A percentile compares a stretch with the other conserved stretches of the same genome.
phyloP scores from a whole-genome alignment of 2,888 invertebrate genomes.

The Macrosiphum euphorbiae region DNA sequence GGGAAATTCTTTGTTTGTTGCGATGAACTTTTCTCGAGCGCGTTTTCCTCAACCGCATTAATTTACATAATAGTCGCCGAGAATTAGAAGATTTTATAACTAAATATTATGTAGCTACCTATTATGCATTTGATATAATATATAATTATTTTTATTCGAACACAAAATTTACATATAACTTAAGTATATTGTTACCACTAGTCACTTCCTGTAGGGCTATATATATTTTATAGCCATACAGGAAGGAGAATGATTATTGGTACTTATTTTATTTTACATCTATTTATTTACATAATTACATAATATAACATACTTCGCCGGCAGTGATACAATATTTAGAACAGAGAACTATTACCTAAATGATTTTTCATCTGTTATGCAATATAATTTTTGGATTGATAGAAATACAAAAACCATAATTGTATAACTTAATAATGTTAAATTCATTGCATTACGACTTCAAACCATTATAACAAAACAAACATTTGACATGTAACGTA shows the following conservation, averaged over 20 bases:
- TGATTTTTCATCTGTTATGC: neutral
- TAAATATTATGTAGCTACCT: neutral
- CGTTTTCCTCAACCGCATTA: neutral
- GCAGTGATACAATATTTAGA: neutral
- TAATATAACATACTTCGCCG: neutral
- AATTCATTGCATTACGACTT: neutral
- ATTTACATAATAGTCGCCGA: neutral
- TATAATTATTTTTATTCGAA: neutral
- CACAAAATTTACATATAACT: neutral
- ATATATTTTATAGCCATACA: neutral
- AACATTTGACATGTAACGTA: neutral
- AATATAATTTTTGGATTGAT: neutral
- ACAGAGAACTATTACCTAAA: neutral
- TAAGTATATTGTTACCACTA: neutral
- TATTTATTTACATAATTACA: neutral
- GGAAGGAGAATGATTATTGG: neutral
- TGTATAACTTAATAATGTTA: neutral
- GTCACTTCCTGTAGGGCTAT: too few relatives aligned
- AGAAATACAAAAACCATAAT: neutral
- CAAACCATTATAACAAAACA: neutral
- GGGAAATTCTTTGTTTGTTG: conserved; percentile 38
- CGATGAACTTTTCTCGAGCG: conserved; percentile 35
- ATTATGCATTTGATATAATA: too few relatives aligned
- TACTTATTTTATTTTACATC: neutral
- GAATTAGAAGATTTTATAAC: neutral